A percentile compares a stretch with the other conserved stretches of the same genome.
phyloP scores from a whole-genome alignment of 2,888 invertebrate genomes.

The Abrostola tripartita region DNA sequence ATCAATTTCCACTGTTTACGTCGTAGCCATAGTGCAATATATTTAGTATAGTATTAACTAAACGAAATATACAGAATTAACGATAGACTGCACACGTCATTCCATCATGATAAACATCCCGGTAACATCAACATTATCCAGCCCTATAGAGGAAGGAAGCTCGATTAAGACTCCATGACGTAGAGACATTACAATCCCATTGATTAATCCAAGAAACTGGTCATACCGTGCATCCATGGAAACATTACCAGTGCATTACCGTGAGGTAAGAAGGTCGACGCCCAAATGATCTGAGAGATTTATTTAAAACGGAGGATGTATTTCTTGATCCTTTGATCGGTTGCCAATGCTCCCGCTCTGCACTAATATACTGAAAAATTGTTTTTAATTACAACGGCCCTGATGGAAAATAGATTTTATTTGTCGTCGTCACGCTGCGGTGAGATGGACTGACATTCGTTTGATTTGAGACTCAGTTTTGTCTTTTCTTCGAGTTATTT shows the following conservation, averaged over 20 bases:
- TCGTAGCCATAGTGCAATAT: not conserved
- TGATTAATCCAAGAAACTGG: constrained; percentile 25
- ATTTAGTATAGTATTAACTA: not conserved
- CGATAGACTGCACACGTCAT: constrained; percentile 8
- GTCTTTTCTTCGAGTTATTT: constrained; percentile 23
- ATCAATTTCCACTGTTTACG: not conserved
- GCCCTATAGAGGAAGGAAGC: constrained; percentile 16
- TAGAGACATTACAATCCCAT: constrained; percentile 35
- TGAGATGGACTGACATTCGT: constrained; percentile 9
- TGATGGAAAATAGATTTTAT: constrained; percentile 29
- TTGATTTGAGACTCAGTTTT: constrained; percentile 26
- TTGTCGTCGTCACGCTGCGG: constrained; percentile 11
- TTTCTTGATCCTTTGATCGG: constrained; percentile 56
- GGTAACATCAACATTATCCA: constrained; percentile 15
- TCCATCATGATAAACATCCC: constrained; percentile 29
- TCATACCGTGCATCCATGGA: constrained; percentile 35
- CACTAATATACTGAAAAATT: constrained; percentile 20
- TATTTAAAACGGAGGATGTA: constrained; percentile 38
- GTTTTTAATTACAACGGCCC: constrained; percentile 33
- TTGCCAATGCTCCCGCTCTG: constrained; percentile 45
- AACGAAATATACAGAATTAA: not conserved
- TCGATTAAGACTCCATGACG: constrained; percentile 13
- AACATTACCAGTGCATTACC: constrained; percentile 25
- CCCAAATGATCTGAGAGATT: constrained; percentile 45
- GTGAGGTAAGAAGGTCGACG: constrained; percentile 31